Conservation (phyloP, 2,888 invertebrate genomes). For the Xanthia togata region DNA sequence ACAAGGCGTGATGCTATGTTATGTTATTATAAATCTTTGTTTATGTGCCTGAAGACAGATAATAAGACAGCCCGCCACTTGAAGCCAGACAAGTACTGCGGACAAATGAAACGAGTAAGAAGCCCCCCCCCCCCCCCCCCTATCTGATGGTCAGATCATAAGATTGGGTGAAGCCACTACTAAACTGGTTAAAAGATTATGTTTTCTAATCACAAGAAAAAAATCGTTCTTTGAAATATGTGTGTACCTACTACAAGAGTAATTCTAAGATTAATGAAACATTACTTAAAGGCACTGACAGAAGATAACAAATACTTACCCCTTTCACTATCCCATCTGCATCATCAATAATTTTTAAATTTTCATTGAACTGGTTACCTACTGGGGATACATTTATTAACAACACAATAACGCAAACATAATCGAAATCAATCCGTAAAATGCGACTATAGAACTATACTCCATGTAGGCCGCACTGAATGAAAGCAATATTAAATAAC, state of each 20-base stretch:
- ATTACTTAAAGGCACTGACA: neutral
- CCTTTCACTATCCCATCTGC: too few relatives aligned
- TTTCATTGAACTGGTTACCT: neutral
- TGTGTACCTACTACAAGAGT: neutral
- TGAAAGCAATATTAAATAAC: slow-evolving; percentile 24
- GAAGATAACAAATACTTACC: neutral
- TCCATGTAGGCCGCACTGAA: neutral
- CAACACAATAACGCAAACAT: neutral
- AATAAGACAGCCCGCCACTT: slow-evolving; percentile 1
- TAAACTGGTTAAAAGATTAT: slow-evolving; percentile 8
- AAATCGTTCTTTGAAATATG: neutral
- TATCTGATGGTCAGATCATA: neutral
- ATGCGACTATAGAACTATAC: neutral
- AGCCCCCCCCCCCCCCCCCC: neutral
- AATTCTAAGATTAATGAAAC: neutral
- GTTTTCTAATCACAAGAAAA: slow-evolving; percentile 9
- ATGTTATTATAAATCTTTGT: neutral
- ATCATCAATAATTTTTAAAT: neutral
- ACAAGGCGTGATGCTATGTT: too few relatives aligned
- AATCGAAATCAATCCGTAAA: neutral
- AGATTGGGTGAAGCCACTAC: slow-evolving; percentile 13
- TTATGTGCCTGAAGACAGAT: slow-evolving; percentile 4
- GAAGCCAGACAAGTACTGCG: slow-evolving; percentile 33
- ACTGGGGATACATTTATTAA: neutral
- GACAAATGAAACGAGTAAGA: slow-evolving; percentile 19